A percentile compares a stretch with the other conserved stretches of the same genome.
Evolutionary conservation across 1,140 invertebrate species (phyloP).

Genomic region (Gonioctena quinquepunctata): DNA sequence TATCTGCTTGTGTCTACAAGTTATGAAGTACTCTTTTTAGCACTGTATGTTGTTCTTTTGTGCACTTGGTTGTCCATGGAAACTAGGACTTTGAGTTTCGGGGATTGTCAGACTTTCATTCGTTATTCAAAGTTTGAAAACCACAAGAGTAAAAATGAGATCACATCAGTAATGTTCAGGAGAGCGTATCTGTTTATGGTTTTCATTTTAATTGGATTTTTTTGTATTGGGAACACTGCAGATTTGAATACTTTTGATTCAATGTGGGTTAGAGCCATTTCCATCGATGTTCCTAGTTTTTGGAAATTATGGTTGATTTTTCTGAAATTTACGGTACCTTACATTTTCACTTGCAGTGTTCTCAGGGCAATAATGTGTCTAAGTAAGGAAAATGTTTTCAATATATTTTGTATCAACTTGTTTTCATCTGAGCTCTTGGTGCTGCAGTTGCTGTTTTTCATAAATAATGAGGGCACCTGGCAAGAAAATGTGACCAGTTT

Average conservation of each 20-base stretch:
- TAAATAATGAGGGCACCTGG: slow-evolving; percentile 91
- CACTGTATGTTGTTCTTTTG: slow-evolving; percentile 32
- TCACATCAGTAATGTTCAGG: slow-evolving; percentile 31
- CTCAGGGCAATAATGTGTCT: slow-evolving; percentile 67
- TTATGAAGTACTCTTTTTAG: slow-evolving; percentile 40
- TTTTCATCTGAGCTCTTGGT: slow-evolving; percentile 87
- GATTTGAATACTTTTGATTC: slow-evolving; percentile 95
- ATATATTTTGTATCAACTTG: slow-evolving; percentile 70
- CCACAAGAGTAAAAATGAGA: slow-evolving; percentile 20
- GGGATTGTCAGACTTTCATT: slow-evolving; percentile 25
- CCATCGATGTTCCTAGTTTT: slow-evolving; percentile 92
- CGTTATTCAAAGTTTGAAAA: slow-evolving; percentile 28
- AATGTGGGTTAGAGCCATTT: slow-evolving; percentile 84
- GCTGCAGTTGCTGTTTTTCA: slow-evolving; percentile 80
- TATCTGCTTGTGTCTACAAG: slow-evolving; percentile 42
- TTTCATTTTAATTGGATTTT: slow-evolving; percentile 72
- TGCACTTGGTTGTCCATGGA: slow-evolving; percentile 42
- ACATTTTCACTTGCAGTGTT: slow-evolving; percentile 78
- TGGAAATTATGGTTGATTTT: slow-evolving; percentile 88
- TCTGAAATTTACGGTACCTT: slow-evolving; percentile 85
- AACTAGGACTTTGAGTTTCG: slow-evolving; percentile 24
- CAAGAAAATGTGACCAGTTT: slow-evolving; percentile 86
- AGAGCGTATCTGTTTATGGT: slow-evolving; percentile 39
- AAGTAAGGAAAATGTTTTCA: slow-evolving; percentile 58
- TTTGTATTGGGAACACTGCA: slow-evolving; percentile 97